A percentile compares a stretch with the other conserved stretches of the same genome.
Evolutionary conservation across 2,888 invertebrate genomes (phyloP).

Genomic region (Euplagia quadripunctaria): DNA sequence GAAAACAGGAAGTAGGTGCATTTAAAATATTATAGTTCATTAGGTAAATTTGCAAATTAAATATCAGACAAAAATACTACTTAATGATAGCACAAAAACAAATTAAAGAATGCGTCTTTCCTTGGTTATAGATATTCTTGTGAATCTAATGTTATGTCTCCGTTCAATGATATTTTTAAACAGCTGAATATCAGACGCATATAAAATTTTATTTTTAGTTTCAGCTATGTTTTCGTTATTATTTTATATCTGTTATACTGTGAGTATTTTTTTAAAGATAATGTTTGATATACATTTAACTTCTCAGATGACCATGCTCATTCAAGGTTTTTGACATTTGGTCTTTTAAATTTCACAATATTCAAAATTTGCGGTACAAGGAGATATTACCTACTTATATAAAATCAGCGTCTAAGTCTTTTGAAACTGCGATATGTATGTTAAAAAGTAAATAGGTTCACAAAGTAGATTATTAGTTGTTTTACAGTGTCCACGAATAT

Average conservation of each 20-base stretch:
- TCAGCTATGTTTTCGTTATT: background rate
- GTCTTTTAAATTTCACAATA: background rate
- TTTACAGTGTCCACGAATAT: background rate
- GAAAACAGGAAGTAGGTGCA: no score
- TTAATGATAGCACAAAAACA: background rate
- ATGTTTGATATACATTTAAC: background rate
- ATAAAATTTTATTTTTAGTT: conserved; percentile 1
- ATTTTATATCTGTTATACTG: background rate
- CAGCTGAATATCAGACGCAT: conserved; percentile 4
- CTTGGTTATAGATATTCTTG: background rate
- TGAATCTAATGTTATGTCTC: conserved; percentile 1
- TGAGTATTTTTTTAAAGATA: background rate
- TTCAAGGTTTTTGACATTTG: background rate
- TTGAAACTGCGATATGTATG: no score
- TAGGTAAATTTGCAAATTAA: no score
- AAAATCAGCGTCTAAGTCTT: background rate
- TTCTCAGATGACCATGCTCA: background rate
- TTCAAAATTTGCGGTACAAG: background rate
- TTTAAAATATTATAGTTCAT: no score
- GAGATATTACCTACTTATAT: background rate
- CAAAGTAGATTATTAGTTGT: background rate
- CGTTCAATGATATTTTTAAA: background rate
- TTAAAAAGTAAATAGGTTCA: background rate
- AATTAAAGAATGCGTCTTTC: background rate
- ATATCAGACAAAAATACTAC: no score